phyloP scores from a whole-genome alignment of 2,888 invertebrate species.

The Caenorhabditis macrosperma region DNA sequence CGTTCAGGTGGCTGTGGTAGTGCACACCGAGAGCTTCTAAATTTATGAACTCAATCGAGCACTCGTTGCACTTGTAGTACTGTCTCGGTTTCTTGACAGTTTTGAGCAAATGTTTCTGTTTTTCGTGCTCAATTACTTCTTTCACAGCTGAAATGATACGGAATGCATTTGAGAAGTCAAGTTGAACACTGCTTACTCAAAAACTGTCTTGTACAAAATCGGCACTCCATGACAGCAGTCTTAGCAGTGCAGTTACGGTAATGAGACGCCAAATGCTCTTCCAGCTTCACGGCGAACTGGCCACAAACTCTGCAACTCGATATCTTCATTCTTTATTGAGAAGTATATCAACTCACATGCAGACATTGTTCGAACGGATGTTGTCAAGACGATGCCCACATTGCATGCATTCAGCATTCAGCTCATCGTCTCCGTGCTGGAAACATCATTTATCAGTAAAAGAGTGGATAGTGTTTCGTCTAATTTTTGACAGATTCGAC shows the following conservation, averaged over 20 bases:
- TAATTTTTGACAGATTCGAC: conserved; percentile 4
- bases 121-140: conserved; percentile 43
- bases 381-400: conserved; percentile 21
- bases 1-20: conserved; percentile 7
- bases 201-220: conserved; percentile 46
- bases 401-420: not conserved
- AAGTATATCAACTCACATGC: conserved; percentile 6
- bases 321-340: not conserved
- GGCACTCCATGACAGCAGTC: conserved; percentile 48
- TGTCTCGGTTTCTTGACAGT: not conserved
- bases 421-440: conserved; percentile 23
- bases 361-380: conserved; percentile 9
- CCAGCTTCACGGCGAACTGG: conserved; percentile 15
- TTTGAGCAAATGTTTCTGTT: conserved; percentile 23
- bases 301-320: conserved; percentile 24
- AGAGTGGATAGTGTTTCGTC: not conserved
- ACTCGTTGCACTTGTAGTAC: conserved; percentile 20
- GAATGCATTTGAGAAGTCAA: not conserved
- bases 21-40: not conserved
- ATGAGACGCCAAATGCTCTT: conserved; percentile 23
- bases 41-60: not conserved
- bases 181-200: conserved; percentile 31
- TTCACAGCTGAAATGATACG: conserved; percentile 32
- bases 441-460: not conserved
- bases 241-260: conserved; percentile 31